Evolutionary conservation across 2,888 invertebrate species (phyloP), one percentile per base, ranked within the genome.

Genomic region (Eupsilia transversa): DNA sequence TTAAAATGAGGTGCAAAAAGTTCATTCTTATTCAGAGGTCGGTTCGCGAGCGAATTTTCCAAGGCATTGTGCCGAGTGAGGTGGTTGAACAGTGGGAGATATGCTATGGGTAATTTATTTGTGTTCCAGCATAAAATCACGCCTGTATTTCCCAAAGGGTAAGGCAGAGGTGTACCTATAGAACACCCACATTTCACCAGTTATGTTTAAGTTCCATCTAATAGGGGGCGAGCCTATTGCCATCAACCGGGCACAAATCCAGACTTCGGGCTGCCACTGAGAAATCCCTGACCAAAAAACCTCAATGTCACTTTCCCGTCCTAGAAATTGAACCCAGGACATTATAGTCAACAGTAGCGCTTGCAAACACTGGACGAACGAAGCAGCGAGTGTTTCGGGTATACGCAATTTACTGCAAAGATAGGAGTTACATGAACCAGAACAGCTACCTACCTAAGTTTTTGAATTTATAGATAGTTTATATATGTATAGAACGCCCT

Each of bases 1-100:
- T 87, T 88, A 89, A 88, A 89, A 86, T 86, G 83, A 88, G 88
- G 88, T 89, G 89, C 89, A 93, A 94, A 94, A 94, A 94, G 90
- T 92, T 93, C 90, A 92, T 94, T 93, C 88, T 89, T 91, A 93
- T 94, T 94, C 94, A 92, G 87, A 87, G 88, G 90, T 82, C 82
- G 90, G 88, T 52, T 57, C 27, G 57, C 56, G 86, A 82, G 90
- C 85, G 89, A 93, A 91, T 91, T 91, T 90, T 91, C 90, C 90
- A 88, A 89, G 87, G 77, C 79, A 70, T 73, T 72, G 60, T 86
- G 79, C 79, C 57, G 67, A 69, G 33, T 73, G 41, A 54, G 76
- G 9, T 67, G 33, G 38, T 35, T 46, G 9, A 43, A 72, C 67
- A 80, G 35, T 49, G 20, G 10, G 0, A 74, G 86, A 80, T 84